phyloP scores from a whole-genome alignment of 2,113 vertebrate species.

The Bujurquina vittata region DNA sequence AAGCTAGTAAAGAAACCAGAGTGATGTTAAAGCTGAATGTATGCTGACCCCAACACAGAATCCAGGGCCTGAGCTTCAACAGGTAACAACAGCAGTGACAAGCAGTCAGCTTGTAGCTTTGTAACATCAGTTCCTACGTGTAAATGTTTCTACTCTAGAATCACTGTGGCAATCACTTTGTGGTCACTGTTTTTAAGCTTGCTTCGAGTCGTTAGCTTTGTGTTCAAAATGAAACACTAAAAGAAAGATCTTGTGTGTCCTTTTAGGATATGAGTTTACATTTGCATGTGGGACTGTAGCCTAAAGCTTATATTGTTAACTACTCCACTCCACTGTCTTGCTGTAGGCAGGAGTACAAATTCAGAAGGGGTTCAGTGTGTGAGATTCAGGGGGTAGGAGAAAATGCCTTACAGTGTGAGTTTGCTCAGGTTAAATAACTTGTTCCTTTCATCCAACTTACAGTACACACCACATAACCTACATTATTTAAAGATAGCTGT shows the following conservation, averaged over 20 bases:
- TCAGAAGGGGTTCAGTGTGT: not conserved
- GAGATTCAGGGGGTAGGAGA: not conserved
- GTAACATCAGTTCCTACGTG: not conserved
- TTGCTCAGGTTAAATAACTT: not conserved
- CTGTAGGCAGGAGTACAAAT: too few species aligned
- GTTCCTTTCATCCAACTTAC: too few species aligned
- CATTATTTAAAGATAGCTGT: too few species aligned
- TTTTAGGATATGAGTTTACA: not conserved
- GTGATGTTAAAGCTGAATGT: not conserved
- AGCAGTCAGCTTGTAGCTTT: not conserved
- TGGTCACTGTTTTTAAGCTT: too few species aligned
- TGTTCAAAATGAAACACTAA: too few species aligned
- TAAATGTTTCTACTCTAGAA: not conserved
- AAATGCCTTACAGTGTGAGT: not conserved
- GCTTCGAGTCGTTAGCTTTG: too few species aligned
- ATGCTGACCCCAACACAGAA: not conserved
- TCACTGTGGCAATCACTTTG: too few species aligned
- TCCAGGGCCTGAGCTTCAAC: not conserved
- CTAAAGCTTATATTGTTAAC: not conserved
- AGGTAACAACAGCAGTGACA: not conserved
- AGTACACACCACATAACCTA: too few species aligned
- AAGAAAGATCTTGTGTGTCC: too few species aligned
- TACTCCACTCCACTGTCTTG: not conserved
- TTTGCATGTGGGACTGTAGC: not conserved
- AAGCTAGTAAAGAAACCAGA: not conserved